A percentile compares a stretch with the other conserved stretches of the same genome.
phyloP scores from a whole-genome alignment of 2,888 invertebrate genomes.

The Mythimna ferrago region DNA sequence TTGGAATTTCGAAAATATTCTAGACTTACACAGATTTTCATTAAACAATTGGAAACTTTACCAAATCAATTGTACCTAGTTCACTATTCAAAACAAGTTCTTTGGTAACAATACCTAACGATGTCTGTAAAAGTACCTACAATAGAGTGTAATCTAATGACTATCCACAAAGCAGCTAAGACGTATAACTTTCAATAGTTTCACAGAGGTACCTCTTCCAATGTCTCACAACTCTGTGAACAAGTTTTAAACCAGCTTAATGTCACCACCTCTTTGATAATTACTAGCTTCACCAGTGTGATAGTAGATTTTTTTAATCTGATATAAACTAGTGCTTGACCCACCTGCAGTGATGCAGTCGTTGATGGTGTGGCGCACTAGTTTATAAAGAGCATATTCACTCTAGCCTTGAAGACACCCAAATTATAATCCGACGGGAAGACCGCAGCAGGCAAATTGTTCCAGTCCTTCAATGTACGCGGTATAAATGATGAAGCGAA shows the following conservation, averaged over 20 bases:
- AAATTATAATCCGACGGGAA: no score
- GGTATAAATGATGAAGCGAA: no score
- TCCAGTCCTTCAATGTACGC: no score
- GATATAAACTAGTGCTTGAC: no score
- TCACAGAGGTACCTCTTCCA: conserved; percentile 25
- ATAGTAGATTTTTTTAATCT: no score
- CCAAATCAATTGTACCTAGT: neutral
- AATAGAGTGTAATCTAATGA: conserved; percentile 32
- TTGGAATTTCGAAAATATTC: neutral
- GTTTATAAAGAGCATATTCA: no score
- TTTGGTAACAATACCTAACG: conserved; percentile 4
- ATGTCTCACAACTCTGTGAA: neutral
- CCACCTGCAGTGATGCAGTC: no score
- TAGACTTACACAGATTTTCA: neutral
- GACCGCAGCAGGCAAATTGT: no score
- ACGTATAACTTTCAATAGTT: conserved; percentile 38
- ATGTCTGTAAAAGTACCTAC: conserved; percentile 11
- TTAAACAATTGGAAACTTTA: neutral
- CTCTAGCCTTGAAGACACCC: no score
- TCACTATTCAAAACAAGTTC: conserved; percentile 6
- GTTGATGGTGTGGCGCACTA: no score
- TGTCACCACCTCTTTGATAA: conserved; percentile 4
- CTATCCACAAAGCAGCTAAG: conserved; percentile 7
- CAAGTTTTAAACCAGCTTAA: conserved; percentile 32
- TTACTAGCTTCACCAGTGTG: neutral